Conservation (phyloP, 2,888 invertebrate species). For the Hedya salicella region DNA sequence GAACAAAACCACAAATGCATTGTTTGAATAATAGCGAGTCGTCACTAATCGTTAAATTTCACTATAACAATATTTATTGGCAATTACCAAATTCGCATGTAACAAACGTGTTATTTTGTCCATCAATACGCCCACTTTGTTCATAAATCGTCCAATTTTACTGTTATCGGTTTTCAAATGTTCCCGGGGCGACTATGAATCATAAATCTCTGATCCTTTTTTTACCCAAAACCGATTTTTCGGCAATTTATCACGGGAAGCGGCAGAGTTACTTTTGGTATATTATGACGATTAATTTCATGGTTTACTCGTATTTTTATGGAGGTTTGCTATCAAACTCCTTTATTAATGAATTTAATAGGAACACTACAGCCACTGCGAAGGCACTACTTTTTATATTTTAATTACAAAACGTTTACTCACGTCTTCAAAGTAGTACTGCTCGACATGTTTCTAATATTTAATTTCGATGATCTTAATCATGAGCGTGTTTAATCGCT, state of each 20-base stretch:
- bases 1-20: slow-evolving; percentile 2
- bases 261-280: slow-evolving; percentile 39
- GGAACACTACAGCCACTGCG: too few relatives aligned
- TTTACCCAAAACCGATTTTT: slow-evolving; percentile 46
- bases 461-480: too few relatives aligned
- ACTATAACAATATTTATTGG: slow-evolving; percentile 35
- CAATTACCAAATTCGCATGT: slow-evolving; percentile 52
- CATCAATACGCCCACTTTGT: slow-evolving; percentile 47
- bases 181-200: slow-evolving; percentile 51
- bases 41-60: slow-evolving; percentile 3
- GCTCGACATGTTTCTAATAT: too few relatives aligned
- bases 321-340: background rate
- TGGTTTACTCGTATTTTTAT: slow-evolving; percentile 10
- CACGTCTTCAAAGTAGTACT: too few relatives aligned
- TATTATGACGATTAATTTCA: slow-evolving; percentile 32
- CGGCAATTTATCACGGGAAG: slow-evolving; percentile 41
- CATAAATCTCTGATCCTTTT: slow-evolving; percentile 53
- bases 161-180: slow-evolving; percentile 55
- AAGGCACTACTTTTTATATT: too few relatives aligned
- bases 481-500: too few relatives aligned
- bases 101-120: slow-evolving; percentile 52
- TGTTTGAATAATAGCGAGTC: background rate
- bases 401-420: too few relatives aligned
- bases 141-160: slow-evolving; percentile 59
- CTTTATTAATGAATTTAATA: too few relatives aligned